Evolutionary conservation across 2,113 vertebrate genomes (phyloP).

Genomic region (Etheostoma cragini): DNA sequence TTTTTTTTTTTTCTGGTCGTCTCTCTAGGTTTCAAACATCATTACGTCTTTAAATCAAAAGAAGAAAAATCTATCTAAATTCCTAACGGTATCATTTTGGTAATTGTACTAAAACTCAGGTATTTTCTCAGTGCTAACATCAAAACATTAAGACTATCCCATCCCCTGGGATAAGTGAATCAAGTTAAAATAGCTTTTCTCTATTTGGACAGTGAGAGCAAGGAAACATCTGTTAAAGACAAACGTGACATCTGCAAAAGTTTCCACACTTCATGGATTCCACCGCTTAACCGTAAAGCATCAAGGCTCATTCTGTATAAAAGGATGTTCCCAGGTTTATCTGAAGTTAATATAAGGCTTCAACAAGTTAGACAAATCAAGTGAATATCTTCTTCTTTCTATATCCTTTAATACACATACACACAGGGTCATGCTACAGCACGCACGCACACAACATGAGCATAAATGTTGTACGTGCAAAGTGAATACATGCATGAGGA

Average conservation of each 20-base stretch:
- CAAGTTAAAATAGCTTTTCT: no score
- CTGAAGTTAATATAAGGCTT: neutral
- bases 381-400: neutral
- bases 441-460: neutral
- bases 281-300: neutral
- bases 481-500: neutral
- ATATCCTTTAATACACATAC: conserved; percentile 6
- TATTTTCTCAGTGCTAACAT: no score
- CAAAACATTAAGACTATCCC: no score
- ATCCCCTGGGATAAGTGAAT: no score
- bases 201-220: neutral
- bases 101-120: no score
- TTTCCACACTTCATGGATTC: neutral
- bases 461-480: conserved; percentile 1
- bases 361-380: neutral
- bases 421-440: conserved; percentile 12
- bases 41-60: no score
- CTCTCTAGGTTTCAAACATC: no score
- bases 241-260: conserved; percentile 13
- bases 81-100: no score
- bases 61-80: no score
- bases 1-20: no score
- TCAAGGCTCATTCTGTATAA: neutral
- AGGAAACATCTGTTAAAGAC: conserved; percentile 13
- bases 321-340: neutral